Evolutionary conservation across 2,888 invertebrate genomes (phyloP).

Genomic region (Anthophora plumipes): DNA sequence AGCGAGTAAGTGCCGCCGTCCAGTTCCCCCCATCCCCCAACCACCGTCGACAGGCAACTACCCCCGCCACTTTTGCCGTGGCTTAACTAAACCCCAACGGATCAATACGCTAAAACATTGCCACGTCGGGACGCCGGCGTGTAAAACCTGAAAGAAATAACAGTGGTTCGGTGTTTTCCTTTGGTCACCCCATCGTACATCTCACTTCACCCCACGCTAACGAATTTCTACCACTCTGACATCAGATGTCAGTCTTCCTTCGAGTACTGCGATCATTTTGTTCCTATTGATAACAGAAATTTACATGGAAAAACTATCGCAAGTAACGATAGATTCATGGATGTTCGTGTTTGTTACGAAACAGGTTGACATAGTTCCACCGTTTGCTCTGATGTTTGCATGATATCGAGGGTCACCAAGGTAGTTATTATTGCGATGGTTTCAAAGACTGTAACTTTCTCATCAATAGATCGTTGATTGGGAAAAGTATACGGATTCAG

Average conservation of each 20-base stretch:
- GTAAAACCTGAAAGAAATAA: slow-evolving; percentile 75
- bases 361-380: neutral
- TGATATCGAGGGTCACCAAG: too few relatives aligned
- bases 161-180: slow-evolving; percentile 61
- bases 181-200: slow-evolving; percentile 41
- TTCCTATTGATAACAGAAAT: slow-evolving; percentile 43
- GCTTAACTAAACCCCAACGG: slow-evolving; percentile 80
- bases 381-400: too few relatives aligned
- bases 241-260: neutral
- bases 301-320: slow-evolving; percentile 33
- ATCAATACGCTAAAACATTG: slow-evolving; percentile 84
- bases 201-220: slow-evolving; percentile 38
- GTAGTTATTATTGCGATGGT: too few relatives aligned
- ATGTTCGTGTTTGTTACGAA: neutral
- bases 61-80: slow-evolving; percentile 72
- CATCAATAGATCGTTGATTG: neutral
- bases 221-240: slow-evolving; percentile 49
- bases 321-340: too few relatives aligned
- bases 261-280: neutral
- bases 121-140: slow-evolving; percentile 81
- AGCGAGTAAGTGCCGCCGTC: slow-evolving; percentile 83
- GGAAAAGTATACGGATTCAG: too few relatives aligned
- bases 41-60: slow-evolving; percentile 67
- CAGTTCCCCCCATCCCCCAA: slow-evolving; percentile 77
- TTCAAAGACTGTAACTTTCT: neutral